Evolutionary conservation across 2,113 vertebrate species (phyloP), one percentile per base, ranked within the genome.

Genomic region (Nematolebias whitei): DNA sequence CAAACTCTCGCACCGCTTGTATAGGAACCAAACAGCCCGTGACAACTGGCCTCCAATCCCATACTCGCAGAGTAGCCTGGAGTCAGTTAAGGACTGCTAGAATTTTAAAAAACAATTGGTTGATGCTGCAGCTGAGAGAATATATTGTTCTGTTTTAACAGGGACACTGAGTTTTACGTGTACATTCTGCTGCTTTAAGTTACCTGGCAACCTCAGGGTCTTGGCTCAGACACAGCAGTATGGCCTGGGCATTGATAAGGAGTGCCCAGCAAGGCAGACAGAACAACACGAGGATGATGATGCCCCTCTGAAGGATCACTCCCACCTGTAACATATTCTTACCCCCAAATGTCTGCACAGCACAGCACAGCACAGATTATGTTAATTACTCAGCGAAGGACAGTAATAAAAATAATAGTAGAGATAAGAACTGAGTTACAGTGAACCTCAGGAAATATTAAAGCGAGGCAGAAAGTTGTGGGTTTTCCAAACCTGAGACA

Each of bases 261-360:
- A 98, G 50, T 0, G 91, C 95, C 95, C 96, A 98, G 90, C 97
- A 98, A 16, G 96, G 97, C 22, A 98, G 91, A 80, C 95, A 96
- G 90, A 92, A 95, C 4, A 99, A 79, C 41, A 96, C 88, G 53
- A 98, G 90, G 68, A 96, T 94, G 55, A 98, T 84, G 32, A 86
- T 51, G 2, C 93, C 89, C 0, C 90, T 86, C 83, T 99, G 97
- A 45, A 99, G 90, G 76, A 99, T 94, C 76, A 94, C 91, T 2
- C 96, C 96, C 44, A 98, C 94, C 0, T 92, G 76, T 79, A 92
- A 57, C 22, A 76, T 18, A 19, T 76, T 76, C 47, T 63, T 93
- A 43, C 94, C 84, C 0, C 96, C 96, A 0, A 92, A 99, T 0
- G 94, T 96, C 97, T 98, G 90, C 1, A 14, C 18, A 39, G 49